These are phyloP conservation scores for Trachelipus rathkii DNA, from an alignment of 1,140 invertebrate genomes.

Conservation along the genomic window DNA sequence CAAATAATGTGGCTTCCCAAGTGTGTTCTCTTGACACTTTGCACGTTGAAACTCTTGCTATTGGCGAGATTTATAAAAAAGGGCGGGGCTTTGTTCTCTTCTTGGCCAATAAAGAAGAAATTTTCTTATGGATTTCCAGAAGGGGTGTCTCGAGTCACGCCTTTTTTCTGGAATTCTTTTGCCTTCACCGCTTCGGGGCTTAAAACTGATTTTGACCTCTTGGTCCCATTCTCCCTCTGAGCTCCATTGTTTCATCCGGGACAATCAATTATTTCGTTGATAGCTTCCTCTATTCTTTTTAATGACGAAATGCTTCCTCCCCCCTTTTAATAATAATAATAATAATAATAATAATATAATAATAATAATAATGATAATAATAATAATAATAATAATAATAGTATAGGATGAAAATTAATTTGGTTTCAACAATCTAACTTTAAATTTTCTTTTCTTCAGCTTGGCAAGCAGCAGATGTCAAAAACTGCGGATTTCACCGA, in stretches of 20 bases:
- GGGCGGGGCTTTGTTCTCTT: not conserved
- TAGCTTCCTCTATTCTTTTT: too few relatives aligned
- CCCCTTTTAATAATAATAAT: not conserved
- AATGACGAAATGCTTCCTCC: too few relatives aligned
- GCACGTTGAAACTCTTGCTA: not conserved
- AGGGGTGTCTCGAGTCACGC: not conserved
- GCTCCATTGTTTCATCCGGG: too few relatives aligned
- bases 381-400: not conserved
- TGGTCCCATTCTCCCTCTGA: not conserved
- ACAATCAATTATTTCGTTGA: too few relatives aligned
- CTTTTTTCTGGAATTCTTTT: not conserved
- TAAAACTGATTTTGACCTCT: not conserved
- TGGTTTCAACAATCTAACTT: too few relatives aligned
- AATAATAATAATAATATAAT: too few relatives aligned
- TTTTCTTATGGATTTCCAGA: constrained; percentile 4
- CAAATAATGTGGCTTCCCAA: not conserved
- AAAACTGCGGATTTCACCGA: constrained; percentile 3
- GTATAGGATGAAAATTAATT: too few relatives aligned
- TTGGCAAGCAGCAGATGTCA: constrained; percentile 6
- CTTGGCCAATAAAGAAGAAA: not conserved
- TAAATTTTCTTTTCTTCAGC: not conserved
- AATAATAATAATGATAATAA: too few relatives aligned
- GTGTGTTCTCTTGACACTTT: constrained; percentile 8
- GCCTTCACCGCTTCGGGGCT: not conserved
- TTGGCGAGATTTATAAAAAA: not conserved